Conservation (phyloP, 2,797 vertebrate species). For the Rhodeus uyekii region DNA sequence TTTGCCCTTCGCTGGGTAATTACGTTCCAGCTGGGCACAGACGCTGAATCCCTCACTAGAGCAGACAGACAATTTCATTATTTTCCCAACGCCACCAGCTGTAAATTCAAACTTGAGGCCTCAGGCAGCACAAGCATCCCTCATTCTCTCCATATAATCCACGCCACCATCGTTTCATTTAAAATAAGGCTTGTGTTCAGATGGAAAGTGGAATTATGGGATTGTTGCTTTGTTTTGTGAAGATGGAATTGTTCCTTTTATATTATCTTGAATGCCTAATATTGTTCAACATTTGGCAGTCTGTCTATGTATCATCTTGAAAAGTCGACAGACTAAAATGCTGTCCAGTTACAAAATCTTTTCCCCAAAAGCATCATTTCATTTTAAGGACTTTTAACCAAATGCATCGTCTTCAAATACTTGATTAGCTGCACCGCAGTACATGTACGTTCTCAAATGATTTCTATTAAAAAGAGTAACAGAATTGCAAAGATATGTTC, state of each 20-base stretch:
- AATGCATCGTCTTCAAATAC: neutral
- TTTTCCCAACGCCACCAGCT: conserved; percentile 37
- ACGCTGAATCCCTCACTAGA: conserved; percentile 38
- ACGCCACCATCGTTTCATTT: neutral
- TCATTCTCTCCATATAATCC: conserved; percentile 34
- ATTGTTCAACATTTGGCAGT: neutral
- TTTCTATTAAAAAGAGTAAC: neutral
- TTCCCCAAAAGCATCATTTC: neutral
- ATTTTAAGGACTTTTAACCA: neutral
- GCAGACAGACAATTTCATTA: conserved; percentile 59
- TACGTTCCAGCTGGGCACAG: conserved; percentile 52
- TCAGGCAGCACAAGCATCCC: conserved; percentile 37
- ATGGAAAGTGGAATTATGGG: neutral
- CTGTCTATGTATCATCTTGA: neutral
- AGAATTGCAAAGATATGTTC: neutral
- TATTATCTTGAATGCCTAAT: neutral
- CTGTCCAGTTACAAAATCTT: neutral
- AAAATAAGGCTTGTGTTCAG: neutral
- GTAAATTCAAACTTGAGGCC: conserved; percentile 58
- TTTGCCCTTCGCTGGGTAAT: conserved; percentile 58
- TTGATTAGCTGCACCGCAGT: neutral
- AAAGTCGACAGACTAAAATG: neutral
- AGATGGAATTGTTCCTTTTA: conserved; percentile 20
- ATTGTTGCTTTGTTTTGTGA: conserved; percentile 33
- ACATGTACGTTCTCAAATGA: neutral